Conservation (phyloP, 1,140 invertebrate genomes). For the Holotrichia oblita region DNA sequence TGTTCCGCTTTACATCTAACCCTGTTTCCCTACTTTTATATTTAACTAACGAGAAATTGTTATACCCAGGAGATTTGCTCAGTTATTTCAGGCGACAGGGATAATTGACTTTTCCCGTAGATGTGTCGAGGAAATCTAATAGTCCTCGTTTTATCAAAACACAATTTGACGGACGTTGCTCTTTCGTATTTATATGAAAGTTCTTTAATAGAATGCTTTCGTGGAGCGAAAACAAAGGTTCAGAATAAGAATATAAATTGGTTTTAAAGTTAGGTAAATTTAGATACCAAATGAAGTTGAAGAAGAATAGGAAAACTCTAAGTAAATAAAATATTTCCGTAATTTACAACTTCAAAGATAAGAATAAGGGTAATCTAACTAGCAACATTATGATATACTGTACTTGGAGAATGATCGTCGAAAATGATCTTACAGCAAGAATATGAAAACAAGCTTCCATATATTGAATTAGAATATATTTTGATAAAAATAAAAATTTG, state of each 20-base stretch:
- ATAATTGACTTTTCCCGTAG: constrained; percentile 21
- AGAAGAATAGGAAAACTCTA: background rate
- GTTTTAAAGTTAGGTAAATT: background rate
- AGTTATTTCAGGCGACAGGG: constrained; percentile 6
- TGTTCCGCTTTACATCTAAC: constrained; percentile 12
- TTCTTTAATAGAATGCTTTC: background rate
- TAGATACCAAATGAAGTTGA: no score
- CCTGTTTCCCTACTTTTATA: constrained; percentile 23
- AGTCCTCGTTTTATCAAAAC: background rate
- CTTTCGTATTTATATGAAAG: background rate
- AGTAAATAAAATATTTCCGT: no score
- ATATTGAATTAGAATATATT: no score
- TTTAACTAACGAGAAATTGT: constrained; percentile 21
- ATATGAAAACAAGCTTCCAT: no score
- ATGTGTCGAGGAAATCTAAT: constrained; percentile 21
- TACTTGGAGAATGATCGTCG: no score
- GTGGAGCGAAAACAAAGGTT: background rate
- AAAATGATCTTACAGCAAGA: no score
- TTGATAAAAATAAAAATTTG: no score
- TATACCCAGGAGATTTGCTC: background rate
- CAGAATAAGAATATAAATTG: constrained; percentile 8
- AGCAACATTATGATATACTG: no score
- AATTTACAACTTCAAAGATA: no score
- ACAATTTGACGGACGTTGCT: background rate
- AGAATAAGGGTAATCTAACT: no score